Conservation (phyloP, 2,888 invertebrate genomes). For the Lasioglossum pauxillum region DNA sequence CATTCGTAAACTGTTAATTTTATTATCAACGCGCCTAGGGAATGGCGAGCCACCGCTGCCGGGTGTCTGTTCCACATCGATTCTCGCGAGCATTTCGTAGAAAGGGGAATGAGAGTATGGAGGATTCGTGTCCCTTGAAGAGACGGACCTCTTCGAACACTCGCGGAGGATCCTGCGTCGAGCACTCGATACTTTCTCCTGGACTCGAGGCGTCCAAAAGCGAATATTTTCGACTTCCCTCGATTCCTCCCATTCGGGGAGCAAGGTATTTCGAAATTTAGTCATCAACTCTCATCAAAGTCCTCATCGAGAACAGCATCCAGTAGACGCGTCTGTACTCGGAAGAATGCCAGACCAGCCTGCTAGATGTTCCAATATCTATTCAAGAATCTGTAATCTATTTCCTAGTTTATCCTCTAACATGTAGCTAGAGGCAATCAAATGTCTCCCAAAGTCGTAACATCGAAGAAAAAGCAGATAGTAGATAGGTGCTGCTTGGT, state of each 20-base stretch:
- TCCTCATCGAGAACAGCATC: too few species aligned
- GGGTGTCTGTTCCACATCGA: constrained; percentile 1
- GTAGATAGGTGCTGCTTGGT: background rate
- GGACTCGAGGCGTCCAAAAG: constrained; percentile 59
- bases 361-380: background rate
- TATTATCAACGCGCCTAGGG: constrained; percentile 42
- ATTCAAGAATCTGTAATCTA: background rate
- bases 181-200: constrained; percentile 70
- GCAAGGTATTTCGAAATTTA: background rate
- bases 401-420: background rate
- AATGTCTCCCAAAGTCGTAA: background rate
- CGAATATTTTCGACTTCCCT: constrained; percentile 60
- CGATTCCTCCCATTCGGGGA: constrained; percentile 32
- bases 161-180: constrained; percentile 25
- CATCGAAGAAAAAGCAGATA: background rate
- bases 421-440: background rate
- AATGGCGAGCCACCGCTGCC: background rate
- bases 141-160: background rate
- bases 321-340: too few species aligned
- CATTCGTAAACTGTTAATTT: constrained; percentile 43
- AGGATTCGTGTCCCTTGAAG: background rate
- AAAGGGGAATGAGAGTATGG: background rate
- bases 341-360: background rate
- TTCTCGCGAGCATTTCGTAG: background rate
- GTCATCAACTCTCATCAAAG: too few species aligned